These are phyloP conservation scores for Ispidina lecontei DNA, from an alignment of 2,797 vertebrate species.

Conservation along the genomic window DNA sequence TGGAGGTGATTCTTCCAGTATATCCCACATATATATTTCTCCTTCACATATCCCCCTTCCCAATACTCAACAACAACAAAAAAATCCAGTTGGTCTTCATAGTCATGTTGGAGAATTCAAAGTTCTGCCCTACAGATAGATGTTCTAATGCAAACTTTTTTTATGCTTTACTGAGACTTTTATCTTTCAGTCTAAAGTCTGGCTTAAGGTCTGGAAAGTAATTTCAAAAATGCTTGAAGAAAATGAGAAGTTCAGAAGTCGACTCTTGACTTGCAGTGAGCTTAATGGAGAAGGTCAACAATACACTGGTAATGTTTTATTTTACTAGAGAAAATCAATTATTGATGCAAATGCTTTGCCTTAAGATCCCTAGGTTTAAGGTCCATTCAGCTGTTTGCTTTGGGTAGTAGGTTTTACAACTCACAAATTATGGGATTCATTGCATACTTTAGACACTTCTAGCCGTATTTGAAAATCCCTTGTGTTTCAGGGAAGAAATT, in stretches of 20 bases:
- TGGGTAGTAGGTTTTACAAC: background rate
- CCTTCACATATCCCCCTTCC: background rate
- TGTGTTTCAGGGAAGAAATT: background rate
- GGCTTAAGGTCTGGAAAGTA: slow-evolving; percentile 81
- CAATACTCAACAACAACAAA: background rate
- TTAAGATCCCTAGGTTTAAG: background rate
- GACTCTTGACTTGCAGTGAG: slow-evolving; percentile 70
- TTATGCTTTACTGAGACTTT: background rate
- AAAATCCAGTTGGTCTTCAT: fast-evolving
- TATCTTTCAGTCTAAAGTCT: slow-evolving; percentile 76
- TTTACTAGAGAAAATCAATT: background rate
- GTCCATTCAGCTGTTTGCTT: background rate
- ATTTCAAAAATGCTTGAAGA: slow-evolving; percentile 90
- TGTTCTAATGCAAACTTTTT: background rate
- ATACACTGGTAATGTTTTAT: background rate
- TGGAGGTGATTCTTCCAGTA: background rate
- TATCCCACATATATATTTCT: background rate
- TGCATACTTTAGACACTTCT: background rate
- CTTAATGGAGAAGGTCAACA: slow-evolving; percentile 63
- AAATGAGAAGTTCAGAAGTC: slow-evolving; percentile 85
- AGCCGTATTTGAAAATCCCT: background rate
- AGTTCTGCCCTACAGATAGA: background rate
- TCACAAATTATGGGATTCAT: background rate
- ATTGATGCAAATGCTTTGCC: background rate
- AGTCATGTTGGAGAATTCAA: background rate